Conservation (phyloP, 2,113 vertebrate species). For the Gadus macrocephalus region DNA sequence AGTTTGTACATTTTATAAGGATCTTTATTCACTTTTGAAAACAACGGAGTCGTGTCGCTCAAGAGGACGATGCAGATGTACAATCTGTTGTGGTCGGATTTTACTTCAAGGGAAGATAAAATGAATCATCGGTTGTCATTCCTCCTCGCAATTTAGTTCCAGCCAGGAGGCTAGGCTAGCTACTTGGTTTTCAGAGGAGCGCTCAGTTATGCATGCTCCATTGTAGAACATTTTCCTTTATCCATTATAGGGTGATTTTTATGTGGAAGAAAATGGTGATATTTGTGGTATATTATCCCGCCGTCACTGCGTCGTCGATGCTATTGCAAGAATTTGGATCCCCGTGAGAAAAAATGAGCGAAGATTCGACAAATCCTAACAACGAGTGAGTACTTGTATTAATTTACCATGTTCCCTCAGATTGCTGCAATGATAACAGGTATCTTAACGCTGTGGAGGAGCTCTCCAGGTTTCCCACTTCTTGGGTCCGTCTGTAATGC, state of each 20-base stretch:
- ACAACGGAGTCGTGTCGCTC: conserved; percentile 36
- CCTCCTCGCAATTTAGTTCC: conserved; percentile 61
- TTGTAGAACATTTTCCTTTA: conserved; percentile 37
- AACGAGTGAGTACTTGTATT: conserved; percentile 83
- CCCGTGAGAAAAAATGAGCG: conserved; percentile 98
- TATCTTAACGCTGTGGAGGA: not conserved
- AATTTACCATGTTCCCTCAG: not conserved
- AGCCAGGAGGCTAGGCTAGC: conserved; percentile 58
- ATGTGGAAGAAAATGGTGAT: conserved; percentile 71
- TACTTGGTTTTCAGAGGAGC: conserved; percentile 40
- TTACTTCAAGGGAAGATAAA: conserved; percentile 73
- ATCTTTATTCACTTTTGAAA: conserved; percentile 39
- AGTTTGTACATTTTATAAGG: conserved; percentile 41
- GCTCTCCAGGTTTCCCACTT: not conserved
- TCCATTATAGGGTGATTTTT: conserved; percentile 43
- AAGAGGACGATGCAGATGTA: conserved; percentile 58
- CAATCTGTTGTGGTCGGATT: conserved; percentile 70
- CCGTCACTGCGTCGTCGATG: conserved; percentile 81
- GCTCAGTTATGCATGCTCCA: conserved; percentile 57
- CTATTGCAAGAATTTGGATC: conserved; percentile 83
- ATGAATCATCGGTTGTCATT: conserved; percentile 72
- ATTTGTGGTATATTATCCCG: conserved; percentile 73
- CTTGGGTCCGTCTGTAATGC: conserved; percentile 4
- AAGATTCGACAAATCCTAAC: conserved; percentile 97
- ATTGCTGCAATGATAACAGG: conserved; percentile 10